A percentile compares a stretch with the other conserved stretches of the same genome.
phyloP scores from a whole-genome alignment of 2,888 invertebrate genomes.

The Lymantria dispar region DNA sequence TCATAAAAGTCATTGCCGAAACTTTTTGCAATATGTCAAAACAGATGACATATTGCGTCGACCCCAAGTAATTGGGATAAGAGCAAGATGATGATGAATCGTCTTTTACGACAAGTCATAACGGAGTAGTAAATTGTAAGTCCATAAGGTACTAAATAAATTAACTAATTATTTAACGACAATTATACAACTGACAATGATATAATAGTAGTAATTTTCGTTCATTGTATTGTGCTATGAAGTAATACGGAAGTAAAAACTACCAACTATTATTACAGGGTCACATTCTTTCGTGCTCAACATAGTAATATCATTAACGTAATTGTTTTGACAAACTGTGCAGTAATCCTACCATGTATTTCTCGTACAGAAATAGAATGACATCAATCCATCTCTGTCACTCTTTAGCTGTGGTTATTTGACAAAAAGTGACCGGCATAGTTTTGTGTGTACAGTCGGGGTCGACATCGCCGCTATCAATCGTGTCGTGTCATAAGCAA shows the following conservation, averaged over 20 bases:
- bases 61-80: too few species aligned
- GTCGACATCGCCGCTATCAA: conserved; percentile 36
- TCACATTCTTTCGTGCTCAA: neutral
- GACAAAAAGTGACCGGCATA: conserved; percentile 37
- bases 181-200: neutral
- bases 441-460: conserved; percentile 18
- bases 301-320: conserved; percentile 1
- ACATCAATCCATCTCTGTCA: conserved; percentile 36
- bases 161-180: too few species aligned
- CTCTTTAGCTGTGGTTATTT: conserved; percentile 25
- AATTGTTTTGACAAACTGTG: conserved; percentile 13
- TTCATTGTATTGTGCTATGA: neutral
- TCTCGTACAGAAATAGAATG: conserved; percentile 14
- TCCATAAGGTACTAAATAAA: too few species aligned
- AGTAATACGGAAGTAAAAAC: neutral
- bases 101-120: too few species aligned
- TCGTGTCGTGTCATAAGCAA: conserved; percentile 28
- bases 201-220: neutral
- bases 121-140: too few species aligned
- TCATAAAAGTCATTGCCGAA: too few species aligned
- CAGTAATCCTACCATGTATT: conserved; percentile 3
- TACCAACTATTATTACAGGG: neutral
- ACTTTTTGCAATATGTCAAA: too few species aligned
- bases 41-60: too few species aligned
- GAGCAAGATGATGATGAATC: too few species aligned